A percentile compares a stretch with the other conserved stretches of the same genome.
These are phyloP conservation scores for Grantiella picta DNA, from an alignment of 2,113 vertebrate species.

Conservation along the genomic window DNA sequence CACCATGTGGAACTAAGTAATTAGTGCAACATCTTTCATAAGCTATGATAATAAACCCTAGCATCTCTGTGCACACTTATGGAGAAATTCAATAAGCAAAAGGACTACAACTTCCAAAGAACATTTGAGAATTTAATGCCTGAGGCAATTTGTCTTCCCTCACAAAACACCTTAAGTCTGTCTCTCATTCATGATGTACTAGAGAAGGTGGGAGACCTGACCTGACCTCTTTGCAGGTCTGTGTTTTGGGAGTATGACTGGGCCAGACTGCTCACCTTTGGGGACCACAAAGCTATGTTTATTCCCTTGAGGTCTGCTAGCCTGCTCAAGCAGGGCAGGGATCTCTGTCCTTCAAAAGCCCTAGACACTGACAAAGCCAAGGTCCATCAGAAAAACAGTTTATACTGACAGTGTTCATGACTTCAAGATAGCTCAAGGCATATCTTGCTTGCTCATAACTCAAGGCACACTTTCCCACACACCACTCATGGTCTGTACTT, in stretches of 20 bases:
- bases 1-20: background rate
- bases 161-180: background rate
- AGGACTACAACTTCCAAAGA: background rate
- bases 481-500: rapidly evolving
- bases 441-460: background rate
- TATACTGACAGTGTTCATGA: background rate
- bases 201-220: background rate
- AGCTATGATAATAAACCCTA: background rate
- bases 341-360: background rate
- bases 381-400: background rate
- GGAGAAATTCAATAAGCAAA: background rate
- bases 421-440: background rate
- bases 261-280: background rate
- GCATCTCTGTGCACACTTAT: background rate
- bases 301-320: background rate
- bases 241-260: rapidly evolving
- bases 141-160: background rate
- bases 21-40: background rate
- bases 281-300: background rate
- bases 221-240: background rate
- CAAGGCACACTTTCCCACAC: background rate
- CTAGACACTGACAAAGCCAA: background rate
- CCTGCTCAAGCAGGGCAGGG: background rate
- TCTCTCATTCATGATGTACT: background rate
- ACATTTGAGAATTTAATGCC: background rate